phyloP scores from a whole-genome alignment of 1,140 invertebrate species.

The Neocloeon triangulifer region DNA sequence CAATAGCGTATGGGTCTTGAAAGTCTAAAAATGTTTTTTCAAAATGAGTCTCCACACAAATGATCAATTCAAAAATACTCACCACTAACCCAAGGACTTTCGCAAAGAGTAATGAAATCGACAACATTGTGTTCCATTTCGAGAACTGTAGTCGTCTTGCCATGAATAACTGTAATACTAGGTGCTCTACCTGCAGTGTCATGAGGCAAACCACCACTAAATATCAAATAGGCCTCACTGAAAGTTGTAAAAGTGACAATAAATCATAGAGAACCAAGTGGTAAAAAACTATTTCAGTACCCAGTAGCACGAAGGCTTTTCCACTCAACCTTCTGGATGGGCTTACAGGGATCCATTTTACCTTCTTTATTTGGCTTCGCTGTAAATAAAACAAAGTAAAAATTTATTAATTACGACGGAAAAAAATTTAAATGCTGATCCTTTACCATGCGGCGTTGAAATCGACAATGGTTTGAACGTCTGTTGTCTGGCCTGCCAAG shows the following conservation, averaged over 20 bases:
- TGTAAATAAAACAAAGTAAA: conserved; percentile 20
- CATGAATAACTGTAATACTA: conserved; percentile 87
- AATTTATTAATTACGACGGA: conserved; percentile 10
- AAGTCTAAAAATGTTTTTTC: conserved; percentile 49
- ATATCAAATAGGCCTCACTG: conserved; percentile 76
- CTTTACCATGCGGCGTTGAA: conserved; percentile 73
- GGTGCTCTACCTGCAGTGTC: conserved; percentile 76
- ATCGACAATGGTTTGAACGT: conserved; percentile 15
- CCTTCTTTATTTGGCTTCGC: conserved; percentile 74
- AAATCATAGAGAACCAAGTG: conserved; percentile 3
- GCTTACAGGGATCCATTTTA: conserved; percentile 67
- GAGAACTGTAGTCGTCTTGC: conserved; percentile 83
- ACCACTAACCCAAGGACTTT: conserved; percentile 83
- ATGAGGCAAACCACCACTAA: conserved; percentile 82
- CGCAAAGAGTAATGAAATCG: conserved; percentile 88
- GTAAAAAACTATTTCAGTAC: conserved; percentile 32
- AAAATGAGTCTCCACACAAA: not conserved
- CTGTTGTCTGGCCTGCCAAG: conserved; percentile 43
- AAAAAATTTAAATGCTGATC: too few species aligned
- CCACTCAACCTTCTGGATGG: conserved; percentile 89
- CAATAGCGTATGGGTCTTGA: conserved; percentile 92
- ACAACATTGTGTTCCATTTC: conserved; percentile 98
- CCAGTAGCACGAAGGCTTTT: conserved; percentile 68
- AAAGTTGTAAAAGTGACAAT: conserved; percentile 10
- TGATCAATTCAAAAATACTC: conserved; percentile 15